A percentile compares a stretch with the other conserved stretches of the same genome.
These are phyloP conservation scores for Egretta garzetta DNA, from an alignment of 2,113 vertebrate genomes.

Conservation along the genomic window DNA sequence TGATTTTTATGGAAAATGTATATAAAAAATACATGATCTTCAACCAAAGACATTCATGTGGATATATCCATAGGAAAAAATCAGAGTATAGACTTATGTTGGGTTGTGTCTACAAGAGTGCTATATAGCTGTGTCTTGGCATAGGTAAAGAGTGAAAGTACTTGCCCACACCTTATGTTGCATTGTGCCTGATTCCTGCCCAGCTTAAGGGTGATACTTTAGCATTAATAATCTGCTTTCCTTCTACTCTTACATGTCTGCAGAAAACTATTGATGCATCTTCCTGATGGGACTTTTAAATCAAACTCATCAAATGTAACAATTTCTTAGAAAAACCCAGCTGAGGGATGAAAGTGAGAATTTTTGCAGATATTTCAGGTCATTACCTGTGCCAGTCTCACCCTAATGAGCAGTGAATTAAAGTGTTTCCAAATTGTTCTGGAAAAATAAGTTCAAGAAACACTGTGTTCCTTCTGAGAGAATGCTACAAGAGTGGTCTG, in stretches of 20 bases:
- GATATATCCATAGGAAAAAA: neutral
- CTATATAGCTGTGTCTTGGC: neutral
- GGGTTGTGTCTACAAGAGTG: neutral
- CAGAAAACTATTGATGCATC: rapidly evolving
- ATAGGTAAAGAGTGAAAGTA: neutral
- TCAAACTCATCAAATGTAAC: neutral
- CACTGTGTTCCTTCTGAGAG: neutral
- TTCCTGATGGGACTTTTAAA: neutral
- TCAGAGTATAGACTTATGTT: neutral
- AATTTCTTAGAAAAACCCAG: neutral
- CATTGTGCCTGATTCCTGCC: neutral
- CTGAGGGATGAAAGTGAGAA: neutral
- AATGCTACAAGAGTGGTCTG: neutral
- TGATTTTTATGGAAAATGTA: neutral
- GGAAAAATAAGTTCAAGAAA: neutral
- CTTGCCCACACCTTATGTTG: neutral
- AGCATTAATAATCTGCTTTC: neutral
- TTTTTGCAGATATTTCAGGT: neutral
- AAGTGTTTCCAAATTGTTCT: neutral
- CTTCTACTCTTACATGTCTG: neutral
- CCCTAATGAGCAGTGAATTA: neutral
- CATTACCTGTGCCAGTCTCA: neutral
- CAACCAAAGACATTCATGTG: neutral
- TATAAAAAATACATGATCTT: neutral
- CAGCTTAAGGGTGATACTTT: neutral